phyloP scores from a whole-genome alignment of 2,888 invertebrate genomes.

The Pterostichus madidus region DNA sequence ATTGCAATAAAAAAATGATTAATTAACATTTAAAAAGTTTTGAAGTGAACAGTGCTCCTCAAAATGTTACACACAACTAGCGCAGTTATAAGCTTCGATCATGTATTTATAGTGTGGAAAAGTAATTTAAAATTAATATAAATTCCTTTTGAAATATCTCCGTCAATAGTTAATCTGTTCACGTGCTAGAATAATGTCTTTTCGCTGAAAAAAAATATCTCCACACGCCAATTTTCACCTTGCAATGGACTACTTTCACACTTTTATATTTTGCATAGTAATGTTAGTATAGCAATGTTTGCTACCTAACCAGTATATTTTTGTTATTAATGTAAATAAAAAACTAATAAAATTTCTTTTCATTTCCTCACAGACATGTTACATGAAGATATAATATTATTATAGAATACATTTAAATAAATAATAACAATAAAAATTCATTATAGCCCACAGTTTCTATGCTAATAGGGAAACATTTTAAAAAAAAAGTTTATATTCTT shows the following conservation, averaged over 20 bases:
- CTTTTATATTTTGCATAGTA: conserved; percentile 55
- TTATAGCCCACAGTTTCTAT: too few species aligned
- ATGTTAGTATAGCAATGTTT: not conserved
- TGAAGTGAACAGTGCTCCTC: not conserved
- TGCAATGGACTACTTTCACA: conserved; percentile 44
- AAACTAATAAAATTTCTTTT: not conserved
- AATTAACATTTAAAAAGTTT: not conserved
- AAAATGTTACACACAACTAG: not conserved
- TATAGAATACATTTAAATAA: too few species aligned
- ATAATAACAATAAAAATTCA: too few species aligned
- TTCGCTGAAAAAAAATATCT: conserved; percentile 28
- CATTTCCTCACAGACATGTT: too few species aligned
- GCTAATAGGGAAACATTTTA: too few species aligned
- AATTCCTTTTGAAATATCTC: conserved; percentile 1
- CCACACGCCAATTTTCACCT: conserved; percentile 44
- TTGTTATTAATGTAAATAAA: not conserved
- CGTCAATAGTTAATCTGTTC: conserved; percentile 10
- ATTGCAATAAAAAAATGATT: not conserved
- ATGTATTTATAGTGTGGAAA: conserved; percentile 2
- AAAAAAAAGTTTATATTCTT: too few species aligned
- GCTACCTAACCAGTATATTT: not conserved
- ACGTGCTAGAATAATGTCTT: conserved; percentile 48
- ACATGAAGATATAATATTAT: too few species aligned
- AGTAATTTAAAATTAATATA: conserved; percentile 4
- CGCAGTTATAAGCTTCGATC: not conserved